Evolutionary conservation across 2,888 invertebrate species (phyloP).

Genomic region (Serrognathus titanus): DNA sequence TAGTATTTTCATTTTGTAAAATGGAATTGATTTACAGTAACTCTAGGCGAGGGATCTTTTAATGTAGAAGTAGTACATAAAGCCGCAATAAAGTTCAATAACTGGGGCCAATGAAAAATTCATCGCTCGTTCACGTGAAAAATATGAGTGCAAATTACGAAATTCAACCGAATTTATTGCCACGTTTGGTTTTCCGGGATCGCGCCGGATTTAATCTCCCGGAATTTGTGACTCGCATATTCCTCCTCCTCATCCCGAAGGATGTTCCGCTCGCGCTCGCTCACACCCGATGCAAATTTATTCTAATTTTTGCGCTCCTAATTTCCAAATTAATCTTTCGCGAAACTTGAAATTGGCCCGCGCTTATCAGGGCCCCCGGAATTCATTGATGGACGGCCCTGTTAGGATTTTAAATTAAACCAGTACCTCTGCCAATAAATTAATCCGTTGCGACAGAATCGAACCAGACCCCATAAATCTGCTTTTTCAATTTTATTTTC

Average conservation of each 20-base stretch:
- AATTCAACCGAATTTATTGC: constrained; percentile 21
- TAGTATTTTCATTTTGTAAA: no score
- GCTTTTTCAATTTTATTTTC: constrained; percentile 35
- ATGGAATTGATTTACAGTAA: no score
- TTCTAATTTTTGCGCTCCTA: neutral
- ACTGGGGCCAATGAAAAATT: constrained; percentile 10
- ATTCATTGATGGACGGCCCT: constrained; percentile 28
- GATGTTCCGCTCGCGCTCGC: neutral
- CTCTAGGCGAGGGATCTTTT: neutral
- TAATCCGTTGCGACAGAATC: constrained; percentile 33
- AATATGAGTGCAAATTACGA: constrained; percentile 22
- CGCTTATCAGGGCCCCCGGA: constrained; percentile 19
- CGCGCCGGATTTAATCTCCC: constrained; percentile 17
- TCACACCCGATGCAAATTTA: neutral
- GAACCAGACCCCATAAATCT: constrained; percentile 33
- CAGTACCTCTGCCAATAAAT: constrained; percentile 33
- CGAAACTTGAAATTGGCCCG: neutral
- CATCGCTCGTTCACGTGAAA: constrained; percentile 7
- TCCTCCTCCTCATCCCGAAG: constrained; percentile 3
- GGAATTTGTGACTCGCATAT: constrained; percentile 17
- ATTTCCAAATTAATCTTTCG: no score
- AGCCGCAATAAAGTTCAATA: constrained; percentile 8
- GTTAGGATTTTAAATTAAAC: constrained; percentile 37
- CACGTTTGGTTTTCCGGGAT: constrained; percentile 13
- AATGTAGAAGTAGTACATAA: neutral